Evolutionary conservation across 2,113 vertebrate genomes (phyloP).

Genomic region (Coryphaenoides rupestris): DNA sequence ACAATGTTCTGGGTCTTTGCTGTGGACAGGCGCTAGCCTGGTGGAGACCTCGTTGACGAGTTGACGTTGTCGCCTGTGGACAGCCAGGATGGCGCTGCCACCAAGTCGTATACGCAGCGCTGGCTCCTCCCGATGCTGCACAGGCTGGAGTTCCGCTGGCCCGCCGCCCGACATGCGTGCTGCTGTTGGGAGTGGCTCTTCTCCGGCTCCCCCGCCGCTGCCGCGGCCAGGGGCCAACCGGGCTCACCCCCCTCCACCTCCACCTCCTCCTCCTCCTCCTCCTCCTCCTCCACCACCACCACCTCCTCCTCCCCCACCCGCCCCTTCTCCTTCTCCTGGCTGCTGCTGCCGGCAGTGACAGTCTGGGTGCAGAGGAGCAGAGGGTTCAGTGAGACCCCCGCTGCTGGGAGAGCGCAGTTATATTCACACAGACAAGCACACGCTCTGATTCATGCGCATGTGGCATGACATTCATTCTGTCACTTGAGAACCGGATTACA

Average conservation of each 20-base stretch:
- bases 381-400: not conserved
- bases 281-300: not conserved
- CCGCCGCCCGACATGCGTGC: conserved; percentile 86
- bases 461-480: no score
- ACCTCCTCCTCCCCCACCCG: conserved; percentile 59
- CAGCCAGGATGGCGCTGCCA: conserved; percentile 87
- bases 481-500: no score
- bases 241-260: conserved; percentile 73
- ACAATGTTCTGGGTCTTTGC: not conserved
- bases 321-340: conserved; percentile 85
- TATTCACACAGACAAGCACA: not conserved
- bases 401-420: not conserved
- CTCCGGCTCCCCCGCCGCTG: conserved; percentile 80
- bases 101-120: conserved; percentile 86
- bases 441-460: no score
- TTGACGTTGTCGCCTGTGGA: conserved; percentile 94
- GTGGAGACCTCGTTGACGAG: conserved; percentile 93
- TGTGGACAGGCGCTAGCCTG: conserved; percentile 75
- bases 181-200: conserved; percentile 86
- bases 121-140: conserved; percentile 96
- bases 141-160: conserved; percentile 86
- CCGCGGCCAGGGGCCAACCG: conserved; percentile 8
- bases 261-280: no score
- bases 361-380: conserved; percentile 57
- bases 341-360: conserved; percentile 75